Percentiles rank a stretch among this genome's conserved stretches.
These are phyloP conservation scores for Epistrophe grossulariae DNA, from an alignment of 2,888 invertebrate genomes.

Conservation along the genomic window DNA sequence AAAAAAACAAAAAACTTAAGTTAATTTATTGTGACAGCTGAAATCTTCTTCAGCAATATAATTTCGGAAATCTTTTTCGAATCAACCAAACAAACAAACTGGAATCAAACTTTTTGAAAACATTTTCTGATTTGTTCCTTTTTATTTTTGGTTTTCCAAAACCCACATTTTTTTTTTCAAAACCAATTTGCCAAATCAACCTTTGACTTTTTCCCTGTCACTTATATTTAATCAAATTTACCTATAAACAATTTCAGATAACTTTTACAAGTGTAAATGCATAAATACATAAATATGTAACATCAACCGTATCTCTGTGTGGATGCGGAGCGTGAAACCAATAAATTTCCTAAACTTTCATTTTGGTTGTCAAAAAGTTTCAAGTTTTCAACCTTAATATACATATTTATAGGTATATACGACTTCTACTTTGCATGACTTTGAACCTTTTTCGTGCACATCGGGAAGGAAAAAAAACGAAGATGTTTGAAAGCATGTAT, in stretches of 20 bases:
- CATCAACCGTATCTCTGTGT: conserved; percentile 17
- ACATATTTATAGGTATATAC: too few species aligned
- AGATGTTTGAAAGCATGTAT: not conserved
- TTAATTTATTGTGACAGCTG: not conserved
- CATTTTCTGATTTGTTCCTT: not conserved
- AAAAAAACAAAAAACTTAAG: not conserved
- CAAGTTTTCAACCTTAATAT: not conserved
- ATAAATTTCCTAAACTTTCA: conserved; percentile 46
- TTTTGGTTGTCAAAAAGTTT: conserved; percentile 23
- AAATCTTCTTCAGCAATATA: not conserved
- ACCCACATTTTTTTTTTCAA: not conserved
- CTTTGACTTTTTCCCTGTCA: not conserved
- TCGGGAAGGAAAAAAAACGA: conserved; percentile 7
- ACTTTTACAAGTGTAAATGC: conserved; percentile 2
- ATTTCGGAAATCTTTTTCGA: not conserved
- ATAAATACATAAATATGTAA: conserved; percentile 20
- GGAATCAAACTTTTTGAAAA: not conserved
- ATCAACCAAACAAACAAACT: not conserved
- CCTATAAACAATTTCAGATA: conserved; percentile 32
- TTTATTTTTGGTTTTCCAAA: not conserved
- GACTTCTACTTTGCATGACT: conserved; percentile 43
- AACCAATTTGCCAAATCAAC: conserved; percentile 16
- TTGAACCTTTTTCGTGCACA: conserved; percentile 42
- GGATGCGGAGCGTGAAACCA: conserved; percentile 21
- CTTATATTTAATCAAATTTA: conserved; percentile 14